These are phyloP conservation scores for Heliconius himera DNA, from an alignment of 1,140 invertebrate genomes.

Conservation along the genomic window DNA sequence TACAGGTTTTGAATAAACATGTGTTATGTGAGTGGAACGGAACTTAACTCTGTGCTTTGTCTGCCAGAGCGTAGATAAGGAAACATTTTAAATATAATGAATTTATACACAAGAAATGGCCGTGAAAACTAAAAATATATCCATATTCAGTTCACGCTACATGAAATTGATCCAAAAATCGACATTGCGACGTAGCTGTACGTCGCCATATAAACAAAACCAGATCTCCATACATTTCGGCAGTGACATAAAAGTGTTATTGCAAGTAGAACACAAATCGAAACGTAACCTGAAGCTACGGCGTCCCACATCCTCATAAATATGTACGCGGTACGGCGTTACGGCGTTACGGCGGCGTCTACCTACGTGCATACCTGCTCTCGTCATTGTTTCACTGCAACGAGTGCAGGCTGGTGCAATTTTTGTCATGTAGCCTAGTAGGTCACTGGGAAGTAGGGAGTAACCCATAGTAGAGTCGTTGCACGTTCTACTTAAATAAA, in stretches of 20 bases:
- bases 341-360: not conserved
- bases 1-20: no score
- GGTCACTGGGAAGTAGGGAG: not conserved
- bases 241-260: constrained; percentile 1
- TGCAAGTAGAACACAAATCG: not conserved
- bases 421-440: constrained; percentile 1
- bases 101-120: no score
- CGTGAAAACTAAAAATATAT: no score
- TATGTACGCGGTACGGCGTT: not conserved
- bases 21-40: no score
- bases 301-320: constrained; percentile 12
- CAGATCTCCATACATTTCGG: not conserved
- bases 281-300: not conserved
- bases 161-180: no score
- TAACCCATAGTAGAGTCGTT: not conserved
- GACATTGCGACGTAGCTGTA: no score
- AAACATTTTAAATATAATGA: no score
- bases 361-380: not conserved
- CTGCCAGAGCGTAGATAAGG: no score
- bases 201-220: not conserved
- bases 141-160: no score
- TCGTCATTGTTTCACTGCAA: constrained; percentile 6
- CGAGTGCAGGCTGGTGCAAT: constrained; percentile 4
- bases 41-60: no score
- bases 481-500: not conserved